phyloP scores from a whole-genome alignment of 2,888 invertebrate species.

The Zaprionus lineosus region DNA sequence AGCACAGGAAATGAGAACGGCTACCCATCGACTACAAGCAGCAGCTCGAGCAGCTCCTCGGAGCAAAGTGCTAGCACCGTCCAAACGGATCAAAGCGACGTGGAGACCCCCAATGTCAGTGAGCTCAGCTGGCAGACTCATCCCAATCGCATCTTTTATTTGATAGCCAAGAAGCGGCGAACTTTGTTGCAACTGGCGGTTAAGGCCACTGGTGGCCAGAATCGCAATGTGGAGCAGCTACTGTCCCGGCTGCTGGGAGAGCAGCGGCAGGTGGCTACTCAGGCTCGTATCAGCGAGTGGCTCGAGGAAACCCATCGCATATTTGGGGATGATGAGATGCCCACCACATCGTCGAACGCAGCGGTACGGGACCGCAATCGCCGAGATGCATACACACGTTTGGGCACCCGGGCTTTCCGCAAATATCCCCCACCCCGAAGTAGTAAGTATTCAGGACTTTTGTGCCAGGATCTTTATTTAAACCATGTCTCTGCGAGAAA shows the following conservation, averaged over 20 bases:
- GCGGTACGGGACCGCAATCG: conserved; percentile 59
- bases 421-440: conserved; percentile 36
- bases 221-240: conserved; percentile 56
- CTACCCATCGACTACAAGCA: conserved; percentile 26
- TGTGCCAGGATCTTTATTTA: conserved; percentile 4
- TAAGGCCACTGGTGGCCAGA: conserved; percentile 81
- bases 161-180: conserved; percentile 88
- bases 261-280: conserved; percentile 70
- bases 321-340: conserved; percentile 58
- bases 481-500: conserved; percentile 40
- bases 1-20: conserved; percentile 20
- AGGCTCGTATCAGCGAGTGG: conserved; percentile 58
- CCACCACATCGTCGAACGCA: conserved; percentile 74
- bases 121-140: conserved; percentile 79
- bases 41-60: conserved; percentile 29
- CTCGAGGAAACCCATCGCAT: conserved; percentile 64
- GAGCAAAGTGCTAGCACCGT: conserved; percentile 41
- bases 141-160: conserved; percentile 88
- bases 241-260: conserved; percentile 56
- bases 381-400: conserved; percentile 25
- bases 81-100: conserved; percentile 42
- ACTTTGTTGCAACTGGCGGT: conserved; percentile 86
- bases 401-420: conserved; percentile 28
- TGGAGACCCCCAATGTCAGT: conserved; percentile 63
- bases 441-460: conserved; percentile 34